Evolutionary conservation across 2,113 vertebrate species (phyloP).

Genomic region (Tachysurus fulvidraco): DNA sequence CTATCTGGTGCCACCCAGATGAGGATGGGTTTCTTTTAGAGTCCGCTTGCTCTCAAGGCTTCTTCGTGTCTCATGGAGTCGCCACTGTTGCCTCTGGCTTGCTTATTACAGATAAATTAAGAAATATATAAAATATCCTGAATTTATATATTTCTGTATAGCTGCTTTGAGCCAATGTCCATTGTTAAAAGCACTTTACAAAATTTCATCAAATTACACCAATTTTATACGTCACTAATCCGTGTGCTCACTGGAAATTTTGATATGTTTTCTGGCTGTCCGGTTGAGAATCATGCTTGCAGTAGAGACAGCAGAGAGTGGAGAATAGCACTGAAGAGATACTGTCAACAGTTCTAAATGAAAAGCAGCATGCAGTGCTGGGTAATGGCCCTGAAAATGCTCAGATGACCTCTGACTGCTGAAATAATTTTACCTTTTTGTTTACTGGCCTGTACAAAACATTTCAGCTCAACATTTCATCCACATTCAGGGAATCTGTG

Average conservation of each 20-base stretch:
- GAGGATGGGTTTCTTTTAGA: too few species aligned
- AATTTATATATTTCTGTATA: too few species aligned
- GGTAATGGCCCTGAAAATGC: conserved; percentile 55
- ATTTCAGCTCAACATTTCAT: conserved; percentile 20
- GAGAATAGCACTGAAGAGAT: conserved; percentile 22
- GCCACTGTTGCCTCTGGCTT: too few species aligned
- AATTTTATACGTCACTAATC: conserved; percentile 31
- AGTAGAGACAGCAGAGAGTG: background rate
- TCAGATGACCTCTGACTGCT: conserved; percentile 51
- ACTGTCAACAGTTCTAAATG: conserved; percentile 47
- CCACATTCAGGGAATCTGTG: conserved; percentile 15
- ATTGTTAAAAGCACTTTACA: too few species aligned
- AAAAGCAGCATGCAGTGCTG: conserved; percentile 50
- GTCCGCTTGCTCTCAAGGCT: too few species aligned
- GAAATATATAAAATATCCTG: too few species aligned
- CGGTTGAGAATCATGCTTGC: conserved; percentile 24
- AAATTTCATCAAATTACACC: background rate
- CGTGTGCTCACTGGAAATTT: conserved; percentile 36
- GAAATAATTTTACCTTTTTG: conserved; percentile 35
- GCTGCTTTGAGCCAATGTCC: too few species aligned
- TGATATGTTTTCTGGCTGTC: conserved; percentile 41
- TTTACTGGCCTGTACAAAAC: conserved; percentile 27
- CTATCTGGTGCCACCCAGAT: too few species aligned
- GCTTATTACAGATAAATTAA: too few species aligned
- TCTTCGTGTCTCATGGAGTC: too few species aligned